Base-by-base conservation (phyloP, 2,113 vertebrate genomes). In the Centrocercus urophasianus region DNA sequence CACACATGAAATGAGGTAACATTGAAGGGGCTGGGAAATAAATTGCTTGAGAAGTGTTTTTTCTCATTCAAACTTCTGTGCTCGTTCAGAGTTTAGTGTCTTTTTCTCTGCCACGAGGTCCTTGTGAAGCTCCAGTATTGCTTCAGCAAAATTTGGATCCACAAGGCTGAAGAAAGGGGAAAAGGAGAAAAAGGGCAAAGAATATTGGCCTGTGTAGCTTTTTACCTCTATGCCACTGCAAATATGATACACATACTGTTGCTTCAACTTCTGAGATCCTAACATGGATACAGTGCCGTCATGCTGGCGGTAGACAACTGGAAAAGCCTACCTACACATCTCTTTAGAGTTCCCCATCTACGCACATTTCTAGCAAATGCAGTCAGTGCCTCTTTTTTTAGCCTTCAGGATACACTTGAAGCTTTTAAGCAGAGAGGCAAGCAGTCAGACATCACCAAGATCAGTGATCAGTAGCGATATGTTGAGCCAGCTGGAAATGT, bases 131-230 rank as follows among this genome's bases (percentile, higher is more conserved):
- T 88, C 18, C 22, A 1, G 0, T 18, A n/a, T 19, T 30, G 42
- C 1, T 0, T 9, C 2, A 2, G 43, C 5, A 4, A 0, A 1
- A 40, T 17, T 77, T 8, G 4, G 22, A 15, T 54, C 27, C 5
- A 27, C 17, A 14, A 27, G 40, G 36, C 27, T 85, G 67, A 72
- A 73, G 61, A 50, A n/a, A 0, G 5, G 32, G 32, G 17, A 40
- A 70, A 7, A 42, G 16, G 24, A 80, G 15, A 4, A 77, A 59
- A 9, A 8, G 15, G 10, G 28, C 27, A 32, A 74, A 48, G 56
- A 67, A 21, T 7, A 15, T 1, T n/a, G 13, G 20, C 38, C 8
- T 22, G 4, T 22, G 8, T 50, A 40, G 6, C 45, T 66, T 34
- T 25, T 64, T 82, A 13, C 19, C 22, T 45, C 47, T 36, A 27